phyloP scores from a whole-genome alignment of 2,797 vertebrate species.

The Columba guinea region DNA sequence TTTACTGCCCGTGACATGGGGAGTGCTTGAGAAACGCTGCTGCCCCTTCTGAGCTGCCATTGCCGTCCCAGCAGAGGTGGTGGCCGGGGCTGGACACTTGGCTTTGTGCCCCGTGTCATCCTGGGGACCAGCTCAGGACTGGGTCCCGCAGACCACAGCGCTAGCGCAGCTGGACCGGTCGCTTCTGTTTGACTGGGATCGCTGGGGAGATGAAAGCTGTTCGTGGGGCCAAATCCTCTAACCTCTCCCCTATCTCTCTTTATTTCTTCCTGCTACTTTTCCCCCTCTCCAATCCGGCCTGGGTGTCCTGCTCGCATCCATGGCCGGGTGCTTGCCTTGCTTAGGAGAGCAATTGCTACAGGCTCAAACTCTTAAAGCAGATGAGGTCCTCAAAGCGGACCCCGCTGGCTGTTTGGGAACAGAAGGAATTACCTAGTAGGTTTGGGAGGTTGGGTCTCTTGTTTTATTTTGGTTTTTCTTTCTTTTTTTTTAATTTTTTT shows the following conservation, averaged over 20 bases:
- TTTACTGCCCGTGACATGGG: fast-evolving
- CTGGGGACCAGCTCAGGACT: neutral
- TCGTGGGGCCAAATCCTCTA: neutral
- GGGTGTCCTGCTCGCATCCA: neutral
- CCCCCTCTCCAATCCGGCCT: neutral
- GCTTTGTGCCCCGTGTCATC: neutral
- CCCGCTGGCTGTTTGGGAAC: neutral
- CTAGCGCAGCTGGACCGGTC: fast-evolving
- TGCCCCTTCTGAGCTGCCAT: neutral
- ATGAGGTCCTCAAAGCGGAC: constrained; percentile 18
- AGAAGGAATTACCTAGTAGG: neutral
- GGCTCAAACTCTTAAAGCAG: neutral
- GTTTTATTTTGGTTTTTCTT: neutral
- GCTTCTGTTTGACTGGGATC: neutral
- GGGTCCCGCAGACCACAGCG: fast-evolving
- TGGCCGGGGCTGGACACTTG: neutral
- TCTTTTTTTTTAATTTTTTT: neutral
- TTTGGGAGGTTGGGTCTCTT: constrained; percentile 27
- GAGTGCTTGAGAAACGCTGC: neutral
- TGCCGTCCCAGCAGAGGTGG: neutral
- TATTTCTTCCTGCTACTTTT: neutral
- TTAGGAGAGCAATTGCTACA: neutral
- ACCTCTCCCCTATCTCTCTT: neutral
- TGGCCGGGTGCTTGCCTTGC: neutral
- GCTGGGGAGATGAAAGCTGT: neutral